These are phyloP conservation scores for Acleris holmiana DNA, from an alignment of 2,888 invertebrate species.

Conservation along the genomic window DNA sequence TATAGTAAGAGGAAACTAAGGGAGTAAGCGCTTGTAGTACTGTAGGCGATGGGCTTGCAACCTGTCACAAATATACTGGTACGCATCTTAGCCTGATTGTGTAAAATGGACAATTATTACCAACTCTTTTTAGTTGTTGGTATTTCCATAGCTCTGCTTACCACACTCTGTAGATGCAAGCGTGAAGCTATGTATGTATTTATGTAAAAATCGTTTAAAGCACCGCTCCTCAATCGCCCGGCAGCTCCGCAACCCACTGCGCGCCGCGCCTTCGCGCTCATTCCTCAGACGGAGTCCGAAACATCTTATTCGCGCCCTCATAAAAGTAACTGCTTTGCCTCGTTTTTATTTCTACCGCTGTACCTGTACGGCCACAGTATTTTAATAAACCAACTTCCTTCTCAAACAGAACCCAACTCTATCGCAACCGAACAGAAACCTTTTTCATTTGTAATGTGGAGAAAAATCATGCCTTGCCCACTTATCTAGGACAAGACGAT, in stretches of 20 bases:
- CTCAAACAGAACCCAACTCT: constrained; percentile 52
- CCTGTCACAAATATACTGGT: too few species aligned
- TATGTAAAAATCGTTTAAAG: too few species aligned
- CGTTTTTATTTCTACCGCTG: constrained; percentile 82
- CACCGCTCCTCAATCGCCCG: constrained; percentile 1
- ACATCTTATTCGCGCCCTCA: constrained; percentile 85
- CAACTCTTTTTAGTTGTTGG: too few species aligned
- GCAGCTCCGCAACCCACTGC: constrained; percentile 41
- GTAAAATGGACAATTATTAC: too few species aligned
- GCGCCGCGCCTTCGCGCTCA: constrained; percentile 58
- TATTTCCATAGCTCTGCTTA: too few species aligned
- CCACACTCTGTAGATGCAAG: too few species aligned
- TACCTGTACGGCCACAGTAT: constrained; percentile 84
- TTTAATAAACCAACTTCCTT: constrained; percentile 74
- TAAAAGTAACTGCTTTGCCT: constrained; percentile 84
- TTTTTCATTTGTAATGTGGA: constrained; percentile 44
- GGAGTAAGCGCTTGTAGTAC: too few species aligned
- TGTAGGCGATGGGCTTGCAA: too few species aligned
- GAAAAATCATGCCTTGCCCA: constrained; percentile 75
- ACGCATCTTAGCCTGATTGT: too few species aligned
- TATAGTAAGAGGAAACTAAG: too few species aligned
- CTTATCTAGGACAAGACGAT: constrained; percentile 79
- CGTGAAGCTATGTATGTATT: too few species aligned
- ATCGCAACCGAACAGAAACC: constrained; percentile 44
- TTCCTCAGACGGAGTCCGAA: constrained; percentile 82